Conservation (phyloP, 2,113 vertebrate genomes). For the Stictonetta naevosa region DNA sequence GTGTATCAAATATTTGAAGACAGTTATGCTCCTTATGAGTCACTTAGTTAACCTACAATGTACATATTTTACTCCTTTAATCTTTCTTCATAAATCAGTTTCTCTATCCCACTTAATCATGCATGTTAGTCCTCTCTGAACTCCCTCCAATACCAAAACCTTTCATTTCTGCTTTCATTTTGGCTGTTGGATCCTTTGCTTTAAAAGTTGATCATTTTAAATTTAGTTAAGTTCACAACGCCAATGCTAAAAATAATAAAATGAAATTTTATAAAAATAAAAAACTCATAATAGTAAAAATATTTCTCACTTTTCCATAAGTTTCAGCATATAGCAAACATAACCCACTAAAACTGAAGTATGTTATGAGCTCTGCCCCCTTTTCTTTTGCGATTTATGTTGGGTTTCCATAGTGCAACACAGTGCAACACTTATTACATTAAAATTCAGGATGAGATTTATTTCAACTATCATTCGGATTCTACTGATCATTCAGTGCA, state of each 20-base stretch:
- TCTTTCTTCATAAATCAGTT: conserved; percentile 12
- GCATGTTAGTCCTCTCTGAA: background rate
- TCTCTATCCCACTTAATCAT: background rate
- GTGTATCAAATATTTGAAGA: background rate
- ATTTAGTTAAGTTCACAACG: background rate
- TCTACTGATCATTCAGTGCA: background rate
- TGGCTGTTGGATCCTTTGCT: background rate
- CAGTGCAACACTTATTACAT: background rate
- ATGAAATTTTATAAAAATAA: background rate
- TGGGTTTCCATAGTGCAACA: background rate
- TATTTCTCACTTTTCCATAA: background rate
- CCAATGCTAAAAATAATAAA: background rate
- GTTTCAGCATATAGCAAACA: background rate
- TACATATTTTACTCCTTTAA: conserved; percentile 1
- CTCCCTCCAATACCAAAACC: background rate
- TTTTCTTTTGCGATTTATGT: background rate
- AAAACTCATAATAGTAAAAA: background rate
- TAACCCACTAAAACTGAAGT: background rate
- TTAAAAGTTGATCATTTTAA: background rate
- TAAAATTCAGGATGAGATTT: background rate
- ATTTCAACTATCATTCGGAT: background rate
- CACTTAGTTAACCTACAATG: background rate
- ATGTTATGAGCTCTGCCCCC: background rate
- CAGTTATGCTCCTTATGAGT: background rate
- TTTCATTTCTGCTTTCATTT: background rate